Evolutionary conservation across 64 coral and sea anemone genomes (phyloP), one percentile per base, ranked within the genome.

Genomic region (Astreopora myriophthalma): DNA sequence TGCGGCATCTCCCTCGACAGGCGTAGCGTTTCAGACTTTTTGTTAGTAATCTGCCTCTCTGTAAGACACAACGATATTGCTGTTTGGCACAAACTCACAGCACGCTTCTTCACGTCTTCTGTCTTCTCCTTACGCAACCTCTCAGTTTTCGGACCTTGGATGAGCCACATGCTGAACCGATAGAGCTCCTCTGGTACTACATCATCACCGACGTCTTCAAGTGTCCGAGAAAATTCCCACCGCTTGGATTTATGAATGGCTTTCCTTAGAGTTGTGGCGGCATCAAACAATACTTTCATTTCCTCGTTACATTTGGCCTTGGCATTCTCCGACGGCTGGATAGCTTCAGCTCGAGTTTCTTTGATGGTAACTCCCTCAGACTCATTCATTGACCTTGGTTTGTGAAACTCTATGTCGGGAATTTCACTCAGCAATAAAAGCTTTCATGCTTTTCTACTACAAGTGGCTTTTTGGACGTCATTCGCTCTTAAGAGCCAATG

Each of bases 41-140:
- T 89, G 52, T 89, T 89, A 6, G 61, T 76, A 3, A 25, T 3
- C 42, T 89, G 86, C 22, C 48, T 27, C 11, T 89, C 86, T 39
- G 20, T 89, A 16, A 88, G 42, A n/a, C 14, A 75, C 69, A 88
- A 74, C 5, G 61, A 44, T 0, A 73, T 73, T 12, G 24, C 48
- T 17, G 34, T 88, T 23, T 74, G 70, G 24, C 30, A 34, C 5
- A 75, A 32, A 60, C 44, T 74, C 31, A 44, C 35, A 1, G 86
- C 70, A 2, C 86, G 70, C 46, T 58, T 88, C n/a, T 60, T 19
- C 31, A 88, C 86, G 1, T 75, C 86, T 8, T 19, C 17, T 10
- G 20, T 29, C 28, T 88, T 88, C 31, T 88, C 30, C 16, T 44
- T 35, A 12, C 27, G 63, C 14, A 78, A 16, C 39, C 10, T 34